phyloP scores from a whole-genome alignment of 2,888 invertebrate genomes.

The Trypoxylon attenuatum region DNA sequence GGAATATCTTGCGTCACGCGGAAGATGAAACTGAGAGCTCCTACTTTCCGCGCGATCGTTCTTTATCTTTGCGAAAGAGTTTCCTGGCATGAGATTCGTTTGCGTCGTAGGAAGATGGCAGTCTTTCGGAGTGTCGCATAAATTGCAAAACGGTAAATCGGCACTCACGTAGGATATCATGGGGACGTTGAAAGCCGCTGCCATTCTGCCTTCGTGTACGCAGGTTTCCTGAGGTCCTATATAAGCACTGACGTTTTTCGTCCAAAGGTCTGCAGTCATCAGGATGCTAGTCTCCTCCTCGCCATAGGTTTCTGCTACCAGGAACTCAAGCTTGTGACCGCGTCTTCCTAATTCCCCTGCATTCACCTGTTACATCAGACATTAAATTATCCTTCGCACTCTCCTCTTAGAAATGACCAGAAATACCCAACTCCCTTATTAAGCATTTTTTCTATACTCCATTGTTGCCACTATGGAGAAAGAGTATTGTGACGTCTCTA shows the following conservation, averaged over 20 bases:
- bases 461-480: neutral
- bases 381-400: neutral
- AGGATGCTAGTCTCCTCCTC: constrained; percentile 91
- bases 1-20: neutral
- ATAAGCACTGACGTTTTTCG: constrained; percentile 88
- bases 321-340: constrained; percentile 86
- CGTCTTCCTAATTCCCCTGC: constrained; percentile 78
- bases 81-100: too few relatives aligned
- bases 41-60: too few relatives aligned
- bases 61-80: neutral
- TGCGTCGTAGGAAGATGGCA: too few relatives aligned
- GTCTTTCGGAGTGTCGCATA: too few relatives aligned
- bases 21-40: neutral
- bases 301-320: constrained; percentile 93
- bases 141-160: too few relatives aligned
- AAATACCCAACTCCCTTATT: too few relatives aligned
- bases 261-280: constrained; percentile 90
- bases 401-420: neutral
- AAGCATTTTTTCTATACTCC: neutral
- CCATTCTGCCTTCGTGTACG: constrained; percentile 94
- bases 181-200: constrained; percentile 93
- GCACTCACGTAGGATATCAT: constrained; percentile 96
- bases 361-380: constrained; percentile 73
- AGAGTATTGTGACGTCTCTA: too few relatives aligned
- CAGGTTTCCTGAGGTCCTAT: constrained; percentile 95